Conservation (phyloP, 2,113 vertebrate genomes). For the Alexandromys fortis region DNA sequence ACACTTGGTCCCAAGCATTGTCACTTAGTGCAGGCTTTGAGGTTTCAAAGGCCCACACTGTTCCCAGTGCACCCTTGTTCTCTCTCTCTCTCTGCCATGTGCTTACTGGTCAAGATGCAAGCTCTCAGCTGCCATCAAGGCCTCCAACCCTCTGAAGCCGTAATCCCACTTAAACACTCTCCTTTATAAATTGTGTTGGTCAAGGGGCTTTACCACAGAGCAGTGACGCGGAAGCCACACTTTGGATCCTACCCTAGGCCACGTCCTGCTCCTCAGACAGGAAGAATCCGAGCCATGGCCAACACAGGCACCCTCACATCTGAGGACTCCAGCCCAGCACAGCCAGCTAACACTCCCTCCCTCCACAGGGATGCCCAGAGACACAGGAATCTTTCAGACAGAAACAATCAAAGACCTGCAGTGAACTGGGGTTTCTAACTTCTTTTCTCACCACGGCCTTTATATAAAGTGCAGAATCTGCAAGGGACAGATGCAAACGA, state of each 20-base stretch:
- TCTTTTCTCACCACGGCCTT: conserved; percentile 12
- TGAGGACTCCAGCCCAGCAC: background rate
- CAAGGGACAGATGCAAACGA: background rate
- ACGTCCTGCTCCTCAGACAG: background rate
- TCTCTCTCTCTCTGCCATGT: background rate
- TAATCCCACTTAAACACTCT: background rate
- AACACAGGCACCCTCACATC: background rate
- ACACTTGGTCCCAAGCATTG: background rate
- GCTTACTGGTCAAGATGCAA: background rate
- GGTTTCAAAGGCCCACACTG: background rate
- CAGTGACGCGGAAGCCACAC: background rate
- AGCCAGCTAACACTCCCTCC: background rate
- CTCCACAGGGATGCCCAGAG: background rate
- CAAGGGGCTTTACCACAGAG: background rate
- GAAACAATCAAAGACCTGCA: background rate
- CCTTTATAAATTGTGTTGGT: background rate
- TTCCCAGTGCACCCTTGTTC: background rate
- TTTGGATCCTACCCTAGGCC: background rate
- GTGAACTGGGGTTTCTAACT: background rate
- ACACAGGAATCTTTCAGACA: background rate
- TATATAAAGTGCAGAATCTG: conserved; percentile 19
- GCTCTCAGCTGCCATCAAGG: background rate
- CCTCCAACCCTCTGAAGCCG: background rate
- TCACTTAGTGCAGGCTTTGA: background rate
- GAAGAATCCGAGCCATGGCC: background rate